Evolutionary conservation across 2,888 invertebrate genomes (phyloP).

Genomic region (Elegia similella): DNA sequence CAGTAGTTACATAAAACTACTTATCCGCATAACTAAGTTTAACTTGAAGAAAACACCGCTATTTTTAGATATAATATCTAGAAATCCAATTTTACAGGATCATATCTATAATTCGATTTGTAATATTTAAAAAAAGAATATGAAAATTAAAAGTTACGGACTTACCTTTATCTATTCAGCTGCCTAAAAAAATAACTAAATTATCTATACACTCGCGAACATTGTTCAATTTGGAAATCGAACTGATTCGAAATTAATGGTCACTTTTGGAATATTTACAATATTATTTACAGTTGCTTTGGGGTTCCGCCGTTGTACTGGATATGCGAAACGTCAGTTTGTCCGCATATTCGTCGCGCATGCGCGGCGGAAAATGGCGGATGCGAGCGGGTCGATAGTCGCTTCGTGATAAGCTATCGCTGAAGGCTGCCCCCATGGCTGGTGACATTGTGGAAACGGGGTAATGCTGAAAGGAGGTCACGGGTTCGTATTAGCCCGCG

Average conservation of each 20-base stretch:
- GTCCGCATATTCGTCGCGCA: constrained; percentile 67
- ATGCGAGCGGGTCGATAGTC: constrained; percentile 58
- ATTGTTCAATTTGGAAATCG: constrained; percentile 24
- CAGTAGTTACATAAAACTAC: constrained; percentile 27
- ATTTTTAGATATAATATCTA: constrained; percentile 17
- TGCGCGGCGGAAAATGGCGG: constrained; percentile 54
- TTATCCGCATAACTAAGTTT: constrained; percentile 13
- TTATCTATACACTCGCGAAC: constrained; percentile 34
- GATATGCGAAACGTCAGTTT: constrained; percentile 61
- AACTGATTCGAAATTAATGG: constrained; percentile 23
- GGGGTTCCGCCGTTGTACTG: constrained; percentile 54
- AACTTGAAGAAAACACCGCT: not conserved
- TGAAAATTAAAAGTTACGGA: constrained; percentile 24
- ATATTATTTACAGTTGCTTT: constrained; percentile 59
- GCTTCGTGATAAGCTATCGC: constrained; percentile 54
- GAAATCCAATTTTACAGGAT: constrained; percentile 40
- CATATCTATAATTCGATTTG: constrained; percentile 38
- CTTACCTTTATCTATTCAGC: constrained; percentile 29
- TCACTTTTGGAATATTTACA: constrained; percentile 46
- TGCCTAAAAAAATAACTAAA: constrained; percentile 23
- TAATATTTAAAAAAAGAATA: constrained; percentile 32
- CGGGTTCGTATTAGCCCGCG: constrained; percentile 63
- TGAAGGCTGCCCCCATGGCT: constrained; percentile 65
- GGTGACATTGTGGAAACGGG: constrained; percentile 67
- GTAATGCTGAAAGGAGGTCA: constrained; percentile 70